A percentile compares a stretch with the other conserved stretches of the same genome.
Evolutionary conservation across 2,888 invertebrate genomes (phyloP).

Genomic region (Sphinx pinastri): DNA sequence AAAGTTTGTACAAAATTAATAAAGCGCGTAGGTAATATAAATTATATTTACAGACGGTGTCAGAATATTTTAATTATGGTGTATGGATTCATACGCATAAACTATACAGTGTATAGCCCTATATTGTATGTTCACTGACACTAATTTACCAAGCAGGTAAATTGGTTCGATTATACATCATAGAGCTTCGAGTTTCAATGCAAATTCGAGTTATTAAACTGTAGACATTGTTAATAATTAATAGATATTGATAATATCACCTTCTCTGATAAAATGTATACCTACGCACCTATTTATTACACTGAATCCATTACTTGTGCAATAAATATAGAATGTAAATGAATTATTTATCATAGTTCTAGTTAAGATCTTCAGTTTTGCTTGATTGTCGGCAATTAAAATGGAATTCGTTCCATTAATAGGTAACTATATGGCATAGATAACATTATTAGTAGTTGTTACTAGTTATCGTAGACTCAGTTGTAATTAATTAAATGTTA

Average conservation of each 20-base stretch:
- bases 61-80: too few species aligned
- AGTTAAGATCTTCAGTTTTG: background rate
- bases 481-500: too few species aligned
- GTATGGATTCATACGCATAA: too few species aligned
- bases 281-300: background rate
- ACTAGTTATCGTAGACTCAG: too few species aligned
- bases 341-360: background rate
- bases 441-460: too few species aligned
- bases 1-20: background rate
- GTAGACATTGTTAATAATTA: background rate
- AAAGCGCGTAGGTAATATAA: too few species aligned
- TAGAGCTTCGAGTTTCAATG: background rate
- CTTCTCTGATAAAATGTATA: background rate
- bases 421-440: too few species aligned
- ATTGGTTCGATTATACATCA: background rate
- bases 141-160: too few species aligned
- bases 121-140: background rate
- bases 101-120: too few species aligned
- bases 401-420: too few species aligned
- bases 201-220: background rate
- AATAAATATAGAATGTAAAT: constrained; percentile 11
- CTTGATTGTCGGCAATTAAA: background rate
- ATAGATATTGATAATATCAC: background rate
- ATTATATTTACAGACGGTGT: too few species aligned
- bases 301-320: background rate